Evolutionary conservation across 2,888 invertebrate species (phyloP), one percentile per base, ranked within the genome.

Genomic region (Erannis defoliaria): DNA sequence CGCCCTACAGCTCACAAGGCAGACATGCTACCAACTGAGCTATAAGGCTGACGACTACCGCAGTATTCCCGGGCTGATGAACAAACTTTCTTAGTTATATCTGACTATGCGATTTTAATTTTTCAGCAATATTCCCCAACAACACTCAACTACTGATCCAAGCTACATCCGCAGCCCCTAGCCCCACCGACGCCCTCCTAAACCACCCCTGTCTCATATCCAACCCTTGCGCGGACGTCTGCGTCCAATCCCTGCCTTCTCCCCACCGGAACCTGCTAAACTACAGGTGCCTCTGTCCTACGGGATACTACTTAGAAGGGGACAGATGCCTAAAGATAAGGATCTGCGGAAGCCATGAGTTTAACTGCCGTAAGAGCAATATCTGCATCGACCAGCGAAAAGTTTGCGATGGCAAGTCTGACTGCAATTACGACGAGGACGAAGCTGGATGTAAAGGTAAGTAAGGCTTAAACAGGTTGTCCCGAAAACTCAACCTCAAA

Each of bases 191-290:
- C 53, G 76, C 82, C 0, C 64, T 84, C 1, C 54, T 72, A 4
- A 76, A 68, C 42, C 96, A 96, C 82, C 92, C 93, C 0, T 97
- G 97, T 73, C 89, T 90, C 26, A 86, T 88, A 29, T 95, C 95
- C 64, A 95, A 95, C 37, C 94, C 94, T 0, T 97, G 97, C 75
- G 95, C 96, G 2, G 96, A 97, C 78, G 84, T 97, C 9, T 97
- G 97, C 76, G 93, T 96, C 1, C 93, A 95, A 78, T 67, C 3
- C 55, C 82, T 38, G 80, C 45, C 4, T 62, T 55, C 12, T 70
- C 31, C 70, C 6, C 67, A 72, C 19, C 60, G 67, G n/a, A 45
- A 46, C 10, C 46, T 56, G 33, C 31, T 78, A 66, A 73, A 72
- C 0, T 88, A 86, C 68, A 81, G 82, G 5, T 95, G 95, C 63